phyloP scores from a whole-genome alignment of 1,140 invertebrate genomes.

The Elymnias hypermnestra region DNA sequence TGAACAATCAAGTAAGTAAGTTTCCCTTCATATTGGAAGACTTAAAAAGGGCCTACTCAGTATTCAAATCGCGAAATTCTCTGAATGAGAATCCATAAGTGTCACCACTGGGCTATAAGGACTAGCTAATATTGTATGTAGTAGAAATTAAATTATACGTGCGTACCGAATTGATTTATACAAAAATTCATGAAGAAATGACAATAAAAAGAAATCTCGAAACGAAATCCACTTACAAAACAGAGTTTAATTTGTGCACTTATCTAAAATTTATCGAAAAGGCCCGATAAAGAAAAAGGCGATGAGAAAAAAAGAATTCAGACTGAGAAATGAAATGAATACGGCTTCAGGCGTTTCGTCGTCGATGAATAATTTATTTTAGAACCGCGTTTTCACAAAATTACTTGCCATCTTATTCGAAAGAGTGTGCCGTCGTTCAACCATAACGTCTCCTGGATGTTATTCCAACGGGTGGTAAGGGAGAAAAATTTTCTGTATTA shows the following conservation, averaged over 20 bases:
- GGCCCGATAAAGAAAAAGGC: conserved; percentile 56
- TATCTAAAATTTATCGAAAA: conserved; percentile 68
- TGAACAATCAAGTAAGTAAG: too few relatives aligned
- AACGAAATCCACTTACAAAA: conserved; percentile 25
- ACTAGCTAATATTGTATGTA: too few relatives aligned
- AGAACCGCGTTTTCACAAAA: conserved; percentile 66
- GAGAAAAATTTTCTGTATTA: conserved; percentile 12
- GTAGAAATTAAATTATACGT: too few relatives aligned
- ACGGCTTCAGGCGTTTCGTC: conserved; percentile 67
- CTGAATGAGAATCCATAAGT: too few relatives aligned
- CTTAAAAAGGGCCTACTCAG: too few relatives aligned
- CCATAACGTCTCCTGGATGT: conserved; percentile 6
- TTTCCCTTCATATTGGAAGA: too few relatives aligned
- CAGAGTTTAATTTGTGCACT: conserved; percentile 53
- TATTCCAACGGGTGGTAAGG: conserved; percentile 1
- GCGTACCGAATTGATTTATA: conserved; percentile 6
- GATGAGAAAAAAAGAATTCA: conserved; percentile 59
- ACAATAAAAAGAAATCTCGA: conserved; percentile 19
- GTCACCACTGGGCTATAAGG: too few relatives aligned
- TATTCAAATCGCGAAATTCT: too few relatives aligned
- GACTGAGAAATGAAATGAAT: conserved; percentile 74
- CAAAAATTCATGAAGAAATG: conserved; percentile 16
- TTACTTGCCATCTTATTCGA: conserved; percentile 65
- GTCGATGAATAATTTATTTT: conserved; percentile 73
- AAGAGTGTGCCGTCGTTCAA: conserved; percentile 42